Base-by-base conservation (phyloP, 2,888 invertebrate species). In the Hoplodrina ambigua region DNA sequence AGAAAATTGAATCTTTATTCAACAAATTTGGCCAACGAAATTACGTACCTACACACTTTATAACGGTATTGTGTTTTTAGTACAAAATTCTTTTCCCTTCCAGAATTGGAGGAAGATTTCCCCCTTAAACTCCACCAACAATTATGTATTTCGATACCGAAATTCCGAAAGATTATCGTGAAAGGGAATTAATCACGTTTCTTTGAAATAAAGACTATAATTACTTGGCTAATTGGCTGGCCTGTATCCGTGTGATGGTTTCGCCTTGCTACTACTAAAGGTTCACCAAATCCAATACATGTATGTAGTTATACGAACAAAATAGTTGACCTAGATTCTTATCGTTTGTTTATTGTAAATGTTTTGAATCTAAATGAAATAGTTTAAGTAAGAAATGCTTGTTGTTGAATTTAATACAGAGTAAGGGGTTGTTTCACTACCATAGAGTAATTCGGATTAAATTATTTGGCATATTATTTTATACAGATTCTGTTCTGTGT, bases 321-420 rank as follows among this genome's bases (percentile, higher is more conserved):
- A 85, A 85, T 73, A 72, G 77, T 85, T 86, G 83, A 84, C 88
- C 88, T 71, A 87, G 81, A 85, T 88, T 81, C 75, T 83, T 83
- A 81, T 85, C 82, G 69, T 62, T 80, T 73, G 66, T 81, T 80
- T 74, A 82, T 75, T 74, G 73, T 80, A 53, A 73, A 76, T 50
- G 74, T 78, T 74, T 69, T 65, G 66, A 75, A 63, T 74, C 63
- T 67, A 71, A 82, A 69, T 69, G 60, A 75, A 80, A 72, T 61
- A 44, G 56, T 71, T 69, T 72, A 61, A 15, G 58, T 74, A 64
- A 10, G 55, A 17, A 70, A 68, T 69, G 50, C 52, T 61, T 50
- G 65, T 68, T 13, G 15, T 41, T 44, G 30, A 1, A 54, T 58
- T 44, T 46, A 46, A 37, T 62, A 53, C 41, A 53, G 20, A 50